Conservation (phyloP, 2,888 invertebrate genomes). For the Tetranychus piercei region DNA sequence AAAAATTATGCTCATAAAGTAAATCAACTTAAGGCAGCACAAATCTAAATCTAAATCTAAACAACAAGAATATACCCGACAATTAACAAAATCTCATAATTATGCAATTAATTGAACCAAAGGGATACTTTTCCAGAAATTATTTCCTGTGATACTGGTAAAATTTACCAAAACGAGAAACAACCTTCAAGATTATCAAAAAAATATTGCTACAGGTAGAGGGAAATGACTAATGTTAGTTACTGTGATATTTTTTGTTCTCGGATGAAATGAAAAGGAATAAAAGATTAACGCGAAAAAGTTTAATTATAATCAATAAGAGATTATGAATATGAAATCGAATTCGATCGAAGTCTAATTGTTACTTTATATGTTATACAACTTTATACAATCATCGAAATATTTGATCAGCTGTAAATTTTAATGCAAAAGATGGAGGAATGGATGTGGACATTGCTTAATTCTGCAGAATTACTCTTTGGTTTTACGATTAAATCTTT, state of each 20-base stretch:
- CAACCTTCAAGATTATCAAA: constrained; percentile 60
- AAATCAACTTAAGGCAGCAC: constrained; percentile 48
- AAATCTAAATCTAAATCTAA: constrained; percentile 41
- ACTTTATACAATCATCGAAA: too few species aligned
- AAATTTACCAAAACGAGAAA: constrained; percentile 48
- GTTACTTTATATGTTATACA: too few species aligned
- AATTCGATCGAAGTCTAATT: too few species aligned
- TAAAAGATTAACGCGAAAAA: too few species aligned
- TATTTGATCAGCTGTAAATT: too few species aligned
- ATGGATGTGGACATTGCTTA: not conserved
- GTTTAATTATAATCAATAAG: too few species aligned
- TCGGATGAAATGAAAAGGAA: too few species aligned
- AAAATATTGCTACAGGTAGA: too few species aligned
- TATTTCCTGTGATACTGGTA: constrained; percentile 66
- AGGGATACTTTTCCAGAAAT: constrained; percentile 48
- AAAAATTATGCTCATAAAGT: constrained; percentile 61
- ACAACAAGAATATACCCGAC: constrained; percentile 2
- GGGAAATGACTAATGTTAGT: too few species aligned
- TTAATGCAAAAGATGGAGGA: not conserved
- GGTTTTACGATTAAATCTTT: constrained; percentile 30
- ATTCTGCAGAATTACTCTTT: not conserved
- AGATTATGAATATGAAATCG: too few species aligned
- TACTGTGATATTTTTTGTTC: too few species aligned
- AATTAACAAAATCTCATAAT: constrained; percentile 53
- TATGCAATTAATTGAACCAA: constrained; percentile 72